Evolutionary conservation across 2,113 vertebrate species (phyloP).

Genomic region (Okapia johnstoni): DNA sequence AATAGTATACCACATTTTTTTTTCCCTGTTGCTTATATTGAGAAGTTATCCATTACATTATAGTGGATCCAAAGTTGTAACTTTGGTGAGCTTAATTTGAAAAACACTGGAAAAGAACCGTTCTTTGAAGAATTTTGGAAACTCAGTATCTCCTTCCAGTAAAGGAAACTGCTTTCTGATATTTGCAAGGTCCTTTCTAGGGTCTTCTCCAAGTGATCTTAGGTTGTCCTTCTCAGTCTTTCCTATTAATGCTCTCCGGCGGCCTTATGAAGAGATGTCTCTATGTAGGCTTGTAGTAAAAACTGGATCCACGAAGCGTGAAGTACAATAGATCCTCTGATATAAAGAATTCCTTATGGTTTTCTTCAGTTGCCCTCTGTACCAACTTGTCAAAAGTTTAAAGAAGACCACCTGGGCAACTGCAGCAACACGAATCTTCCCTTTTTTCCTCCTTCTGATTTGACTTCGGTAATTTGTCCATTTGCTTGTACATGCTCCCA

Average conservation of each 20-base stretch:
- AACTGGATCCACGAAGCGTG: not conserved
- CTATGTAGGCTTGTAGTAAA: not conserved
- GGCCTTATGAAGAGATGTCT: not conserved
- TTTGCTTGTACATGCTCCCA: conserved; percentile 86
- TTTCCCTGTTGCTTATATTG: conserved; percentile 95
- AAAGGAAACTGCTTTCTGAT: not conserved
- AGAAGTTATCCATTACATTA: conserved; percentile 93
- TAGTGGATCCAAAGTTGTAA: not conserved
- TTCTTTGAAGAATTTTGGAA: not conserved
- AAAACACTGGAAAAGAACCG: not conserved
- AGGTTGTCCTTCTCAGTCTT: not conserved
- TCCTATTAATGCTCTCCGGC: not conserved
- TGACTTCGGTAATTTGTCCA: conserved; percentile 81
- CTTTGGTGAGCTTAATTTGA: not conserved
- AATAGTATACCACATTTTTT: conserved; percentile 89
- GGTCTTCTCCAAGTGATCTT: not conserved
- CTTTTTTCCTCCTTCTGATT: conserved; percentile 83
- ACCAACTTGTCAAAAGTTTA: conserved; percentile 84
- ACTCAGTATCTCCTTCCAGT: not conserved
- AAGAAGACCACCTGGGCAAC: conserved; percentile 94
- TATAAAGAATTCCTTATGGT: not conserved
- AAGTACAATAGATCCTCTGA: not conserved
- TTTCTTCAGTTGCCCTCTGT: not conserved
- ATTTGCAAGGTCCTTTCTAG: not conserved
- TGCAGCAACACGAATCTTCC: conserved; percentile 90